Conservation (phyloP, 2,113 vertebrate species). For the Elephantulus edwardii region DNA sequence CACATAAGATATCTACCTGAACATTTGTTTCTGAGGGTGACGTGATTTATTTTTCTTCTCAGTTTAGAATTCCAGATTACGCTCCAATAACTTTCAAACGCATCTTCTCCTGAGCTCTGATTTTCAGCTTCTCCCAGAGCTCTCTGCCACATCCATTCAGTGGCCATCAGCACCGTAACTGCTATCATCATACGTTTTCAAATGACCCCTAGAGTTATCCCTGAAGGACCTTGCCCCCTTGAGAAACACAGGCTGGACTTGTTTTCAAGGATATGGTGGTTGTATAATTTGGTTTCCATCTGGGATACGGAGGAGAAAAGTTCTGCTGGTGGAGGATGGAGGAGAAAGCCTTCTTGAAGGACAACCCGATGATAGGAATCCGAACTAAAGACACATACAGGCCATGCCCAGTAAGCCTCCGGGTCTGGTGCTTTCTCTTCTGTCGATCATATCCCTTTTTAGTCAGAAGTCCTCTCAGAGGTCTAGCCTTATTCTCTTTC, state of each 20-base stretch:
- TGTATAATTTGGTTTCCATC: neutral
- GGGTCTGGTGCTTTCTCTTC: neutral
- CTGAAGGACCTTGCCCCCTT: neutral
- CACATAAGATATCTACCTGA: neutral
- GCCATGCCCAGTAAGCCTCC: too few relatives aligned
- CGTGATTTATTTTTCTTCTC: neutral
- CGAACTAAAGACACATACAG: neutral
- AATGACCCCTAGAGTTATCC: neutral
- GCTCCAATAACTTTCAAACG: neutral
- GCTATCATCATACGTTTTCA: neutral
- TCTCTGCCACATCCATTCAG: neutral
- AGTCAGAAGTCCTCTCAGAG: neutral
- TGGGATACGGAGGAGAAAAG: neutral
- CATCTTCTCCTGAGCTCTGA: neutral
- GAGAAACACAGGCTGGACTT: neutral
- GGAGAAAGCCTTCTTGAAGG: neutral
- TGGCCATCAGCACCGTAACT: neutral
- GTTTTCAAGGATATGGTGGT: neutral
- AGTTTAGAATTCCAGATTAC: neutral
- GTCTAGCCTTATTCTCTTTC: neutral
- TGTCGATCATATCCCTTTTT: neutral
- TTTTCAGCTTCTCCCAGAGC: neutral
- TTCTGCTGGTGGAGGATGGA: too few relatives aligned
- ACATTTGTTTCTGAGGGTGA: too few relatives aligned
- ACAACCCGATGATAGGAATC: neutral